Percentiles rank a stretch among this genome's conserved stretches.
phyloP scores from a whole-genome alignment of 2,888 invertebrate genomes.

The Tenthredo distinguenda region DNA sequence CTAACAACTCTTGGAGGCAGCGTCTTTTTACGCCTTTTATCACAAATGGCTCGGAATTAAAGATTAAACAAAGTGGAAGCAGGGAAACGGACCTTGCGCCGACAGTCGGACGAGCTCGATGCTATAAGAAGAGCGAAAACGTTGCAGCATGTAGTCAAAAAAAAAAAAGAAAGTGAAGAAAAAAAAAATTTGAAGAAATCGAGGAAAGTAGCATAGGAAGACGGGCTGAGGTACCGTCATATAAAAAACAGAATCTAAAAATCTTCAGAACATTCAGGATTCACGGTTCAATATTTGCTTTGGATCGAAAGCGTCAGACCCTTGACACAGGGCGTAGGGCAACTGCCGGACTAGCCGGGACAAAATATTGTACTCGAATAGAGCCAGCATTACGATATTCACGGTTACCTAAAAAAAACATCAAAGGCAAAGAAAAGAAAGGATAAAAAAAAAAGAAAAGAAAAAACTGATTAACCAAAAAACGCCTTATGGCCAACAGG shows the following conservation, averaged over 20 bases:
- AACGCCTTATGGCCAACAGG: slow-evolving; percentile 65
- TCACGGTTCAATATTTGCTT: background rate
- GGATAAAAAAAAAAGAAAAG: slow-evolving; percentile 47
- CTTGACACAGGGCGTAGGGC: background rate
- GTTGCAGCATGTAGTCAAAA: background rate
- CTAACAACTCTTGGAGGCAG: slow-evolving; percentile 62
- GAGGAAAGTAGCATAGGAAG: background rate
- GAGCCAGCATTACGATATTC: slow-evolving; percentile 25
- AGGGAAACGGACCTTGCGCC: slow-evolving; percentile 49
- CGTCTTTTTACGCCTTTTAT: slow-evolving; percentile 69
- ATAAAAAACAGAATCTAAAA: background rate
- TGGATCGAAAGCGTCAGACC: background rate
- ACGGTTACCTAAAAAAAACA: slow-evolving; percentile 46
- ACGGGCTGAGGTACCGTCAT: background rate
- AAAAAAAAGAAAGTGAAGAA: background rate
- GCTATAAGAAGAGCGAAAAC: slow-evolving; percentile 12
- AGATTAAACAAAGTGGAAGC: slow-evolving; percentile 75
- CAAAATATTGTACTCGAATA: background rate
- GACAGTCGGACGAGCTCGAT: slow-evolving; percentile 19
- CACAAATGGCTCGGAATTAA: slow-evolving; percentile 76
- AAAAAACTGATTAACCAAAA: slow-evolving; percentile 65
- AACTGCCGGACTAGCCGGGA: background rate
- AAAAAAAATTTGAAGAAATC: background rate
- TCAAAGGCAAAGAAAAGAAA: slow-evolving; percentile 30
- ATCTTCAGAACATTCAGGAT: background rate